A percentile compares a stretch with the other conserved stretches of the same genome.
phyloP scores from a whole-genome alignment of 2,113 vertebrate species.

The Enhydra lutris region DNA sequence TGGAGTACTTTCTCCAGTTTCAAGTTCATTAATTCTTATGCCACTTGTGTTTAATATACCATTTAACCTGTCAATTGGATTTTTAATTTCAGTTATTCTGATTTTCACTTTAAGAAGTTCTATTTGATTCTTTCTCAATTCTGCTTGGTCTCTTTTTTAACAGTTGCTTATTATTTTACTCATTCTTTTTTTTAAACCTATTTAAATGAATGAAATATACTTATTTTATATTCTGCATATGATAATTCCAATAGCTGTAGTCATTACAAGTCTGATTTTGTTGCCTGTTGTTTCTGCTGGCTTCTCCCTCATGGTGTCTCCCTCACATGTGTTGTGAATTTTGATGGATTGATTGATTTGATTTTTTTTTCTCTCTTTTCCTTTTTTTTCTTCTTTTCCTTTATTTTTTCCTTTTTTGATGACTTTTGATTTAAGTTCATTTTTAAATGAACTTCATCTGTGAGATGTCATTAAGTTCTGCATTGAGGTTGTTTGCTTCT shows the following conservation, averaged over 20 bases:
- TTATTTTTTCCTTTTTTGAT: neutral
- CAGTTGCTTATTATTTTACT: neutral
- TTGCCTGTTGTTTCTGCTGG: neutral
- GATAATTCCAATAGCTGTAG: neutral
- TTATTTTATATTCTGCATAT: neutral
- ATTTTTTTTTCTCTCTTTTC: neutral
- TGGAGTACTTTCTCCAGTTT: neutral
- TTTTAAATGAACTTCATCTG: neutral
- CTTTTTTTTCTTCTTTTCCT: neutral
- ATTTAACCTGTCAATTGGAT: neutral
- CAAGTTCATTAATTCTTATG: neutral
- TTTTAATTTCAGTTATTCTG: neutral
- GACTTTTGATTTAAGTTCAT: neutral
- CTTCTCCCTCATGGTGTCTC: neutral
- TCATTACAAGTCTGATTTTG: neutral
- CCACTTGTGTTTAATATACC: neutral
- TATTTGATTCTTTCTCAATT: neutral
- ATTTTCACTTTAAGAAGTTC: conserved; percentile 4
- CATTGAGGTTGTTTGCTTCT: neutral
- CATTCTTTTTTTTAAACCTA: neutral
- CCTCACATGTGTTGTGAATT: neutral
- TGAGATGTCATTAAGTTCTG: neutral
- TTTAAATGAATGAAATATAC: neutral
- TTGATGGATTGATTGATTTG: neutral
- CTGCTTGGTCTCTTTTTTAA: neutral